phyloP scores from a whole-genome alignment of 2,888 invertebrate genomes.

The Cephus nigrinus region DNA sequence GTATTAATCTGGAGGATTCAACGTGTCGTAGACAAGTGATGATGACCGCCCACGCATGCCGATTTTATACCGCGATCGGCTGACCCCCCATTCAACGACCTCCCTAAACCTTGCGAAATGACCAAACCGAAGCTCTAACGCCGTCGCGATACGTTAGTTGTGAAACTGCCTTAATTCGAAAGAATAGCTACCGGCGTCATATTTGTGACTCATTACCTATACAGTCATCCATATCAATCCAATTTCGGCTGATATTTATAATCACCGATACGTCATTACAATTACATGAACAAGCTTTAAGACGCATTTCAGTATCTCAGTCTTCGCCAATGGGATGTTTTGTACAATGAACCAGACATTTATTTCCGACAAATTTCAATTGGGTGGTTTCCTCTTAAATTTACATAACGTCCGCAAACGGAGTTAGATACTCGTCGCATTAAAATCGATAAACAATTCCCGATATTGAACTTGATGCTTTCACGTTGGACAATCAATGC shows the following conservation, averaged over 20 bases:
- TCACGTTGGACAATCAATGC: neutral
- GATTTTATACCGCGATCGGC: constrained; percentile 45
- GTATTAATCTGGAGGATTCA: constrained; percentile 36
- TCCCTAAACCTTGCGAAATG: constrained; percentile 32
- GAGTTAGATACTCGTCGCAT: neutral
- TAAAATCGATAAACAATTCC: neutral
- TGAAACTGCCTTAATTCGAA: constrained; percentile 28
- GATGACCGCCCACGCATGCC: constrained; percentile 22
- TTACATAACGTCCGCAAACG: neutral
- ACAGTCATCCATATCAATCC: neutral
- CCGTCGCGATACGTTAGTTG: constrained; percentile 23
- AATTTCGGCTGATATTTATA: neutral
- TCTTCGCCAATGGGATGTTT: neutral
- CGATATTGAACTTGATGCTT: neutral
- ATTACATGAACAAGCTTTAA: neutral
- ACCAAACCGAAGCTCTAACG: constrained; percentile 25
- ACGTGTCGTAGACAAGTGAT: constrained; percentile 49
- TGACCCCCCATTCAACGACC: constrained; percentile 29
- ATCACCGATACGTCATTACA: neutral
- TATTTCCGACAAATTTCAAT: neutral
- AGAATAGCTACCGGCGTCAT: neutral
- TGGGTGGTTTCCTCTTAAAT: neutral
- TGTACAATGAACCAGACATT: neutral
- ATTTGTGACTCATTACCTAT: neutral
- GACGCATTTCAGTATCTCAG: neutral